These are phyloP conservation scores for Camelus bactrianus DNA, from an alignment of 2,113 vertebrate genomes.

Conservation along the genomic window DNA sequence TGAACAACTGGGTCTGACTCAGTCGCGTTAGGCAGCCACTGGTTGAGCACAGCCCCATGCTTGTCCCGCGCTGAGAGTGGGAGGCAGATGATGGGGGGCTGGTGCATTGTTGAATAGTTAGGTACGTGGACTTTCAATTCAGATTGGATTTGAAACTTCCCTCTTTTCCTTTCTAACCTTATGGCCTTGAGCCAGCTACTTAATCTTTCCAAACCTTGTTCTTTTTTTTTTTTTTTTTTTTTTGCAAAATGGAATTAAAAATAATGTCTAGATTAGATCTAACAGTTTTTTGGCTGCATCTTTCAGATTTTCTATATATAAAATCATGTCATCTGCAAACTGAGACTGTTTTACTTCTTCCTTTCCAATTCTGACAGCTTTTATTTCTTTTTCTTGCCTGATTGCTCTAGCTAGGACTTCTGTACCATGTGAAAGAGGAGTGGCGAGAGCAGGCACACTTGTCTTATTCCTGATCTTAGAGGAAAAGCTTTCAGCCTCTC, in stretches of 20 bases:
- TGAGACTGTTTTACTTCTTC: not conserved
- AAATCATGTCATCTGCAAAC: not conserved
- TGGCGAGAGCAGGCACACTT: not conserved
- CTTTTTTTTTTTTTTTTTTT: not conserved
- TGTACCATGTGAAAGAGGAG: not conserved
- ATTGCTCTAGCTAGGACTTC: not conserved
- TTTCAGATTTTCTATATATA: not conserved
- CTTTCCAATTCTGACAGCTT: not conserved
- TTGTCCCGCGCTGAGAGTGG: fast-evolving
- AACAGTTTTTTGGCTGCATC: not conserved
- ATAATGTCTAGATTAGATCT: not conserved
- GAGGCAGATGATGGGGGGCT: fast-evolving
- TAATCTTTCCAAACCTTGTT: not conserved
- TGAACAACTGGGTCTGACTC: not conserved
- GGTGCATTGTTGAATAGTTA: too few relatives aligned
- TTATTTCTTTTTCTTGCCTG: not conserved
- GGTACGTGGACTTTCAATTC: not conserved
- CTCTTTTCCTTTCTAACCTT: not conserved
- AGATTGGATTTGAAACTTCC: not conserved
- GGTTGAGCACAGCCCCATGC: not conserved
- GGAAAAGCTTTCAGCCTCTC: not conserved
- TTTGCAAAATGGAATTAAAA: not conserved
- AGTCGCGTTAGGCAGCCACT: not conserved
- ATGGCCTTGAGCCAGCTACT: not conserved
- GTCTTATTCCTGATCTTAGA: not conserved